Evolutionary conservation across 2,888 invertebrate genomes (phyloP).

Genomic region (Plemyria rubiginata): DNA sequence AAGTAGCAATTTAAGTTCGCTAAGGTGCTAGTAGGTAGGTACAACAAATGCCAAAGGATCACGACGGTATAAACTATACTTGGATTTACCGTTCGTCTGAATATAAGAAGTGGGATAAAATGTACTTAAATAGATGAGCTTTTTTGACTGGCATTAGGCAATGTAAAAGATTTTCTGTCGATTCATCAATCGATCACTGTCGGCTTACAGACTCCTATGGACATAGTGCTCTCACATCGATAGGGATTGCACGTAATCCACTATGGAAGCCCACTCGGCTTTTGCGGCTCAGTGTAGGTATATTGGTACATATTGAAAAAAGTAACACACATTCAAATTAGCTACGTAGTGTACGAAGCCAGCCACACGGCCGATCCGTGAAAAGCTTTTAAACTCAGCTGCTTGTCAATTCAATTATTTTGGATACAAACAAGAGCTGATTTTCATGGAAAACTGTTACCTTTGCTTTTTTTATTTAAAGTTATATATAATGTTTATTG

Average conservation of each 20-base stretch:
- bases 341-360: neutral
- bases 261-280: conserved; percentile 28
- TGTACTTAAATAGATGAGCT: neutral
- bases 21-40: conserved; percentile 10
- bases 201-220: conserved; percentile 33
- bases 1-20: conserved; percentile 14
- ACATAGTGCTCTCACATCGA: conserved; percentile 34
- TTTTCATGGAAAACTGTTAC: neutral
- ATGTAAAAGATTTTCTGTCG: conserved; percentile 25
- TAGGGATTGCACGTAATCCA: conserved; percentile 36
- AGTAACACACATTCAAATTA: conserved; percentile 16
- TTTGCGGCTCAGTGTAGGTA: conserved; percentile 27
- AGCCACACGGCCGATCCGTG: neutral
- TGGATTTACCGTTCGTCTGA: neutral
- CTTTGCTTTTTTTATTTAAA: neutral
- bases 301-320: conserved; percentile 25
- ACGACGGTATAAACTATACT: neutral
- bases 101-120: neutral
- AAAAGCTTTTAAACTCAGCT: conserved; percentile 11
- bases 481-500: neutral
- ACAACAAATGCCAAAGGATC: neutral
- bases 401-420: conserved; percentile 12
- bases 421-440: neutral
- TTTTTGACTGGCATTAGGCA: conserved; percentile 5
- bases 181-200: conserved; percentile 34